Conservation (phyloP, 2,113 vertebrate species). For the Malaclemys terrapin region DNA sequence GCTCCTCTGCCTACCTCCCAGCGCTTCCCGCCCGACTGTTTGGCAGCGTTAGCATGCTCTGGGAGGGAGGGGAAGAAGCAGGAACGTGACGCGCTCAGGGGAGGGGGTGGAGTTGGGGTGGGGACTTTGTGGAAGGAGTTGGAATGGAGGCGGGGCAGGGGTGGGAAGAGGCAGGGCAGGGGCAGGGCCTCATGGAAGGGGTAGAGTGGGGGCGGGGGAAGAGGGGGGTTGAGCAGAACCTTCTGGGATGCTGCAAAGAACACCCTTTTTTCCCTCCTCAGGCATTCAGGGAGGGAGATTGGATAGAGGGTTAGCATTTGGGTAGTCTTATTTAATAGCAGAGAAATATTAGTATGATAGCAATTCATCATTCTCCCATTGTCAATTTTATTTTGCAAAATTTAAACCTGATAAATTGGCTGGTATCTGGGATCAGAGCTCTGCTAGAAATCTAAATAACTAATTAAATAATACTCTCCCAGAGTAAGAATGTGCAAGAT, state of each 20-base stretch:
- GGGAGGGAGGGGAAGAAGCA: no score
- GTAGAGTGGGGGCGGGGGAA: no score
- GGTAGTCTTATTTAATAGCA: background rate
- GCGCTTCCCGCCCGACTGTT: no score
- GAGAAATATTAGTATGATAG: background rate
- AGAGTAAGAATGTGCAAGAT: background rate
- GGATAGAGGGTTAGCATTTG: background rate
- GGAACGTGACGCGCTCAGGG: no score
- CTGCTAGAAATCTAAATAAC: background rate
- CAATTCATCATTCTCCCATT: background rate
- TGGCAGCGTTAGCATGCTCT: no score
- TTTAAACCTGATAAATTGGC: background rate
- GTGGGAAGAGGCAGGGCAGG: no score
- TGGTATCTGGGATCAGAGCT: background rate
- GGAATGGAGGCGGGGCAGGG: no score
- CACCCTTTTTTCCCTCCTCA: fast-evolving
- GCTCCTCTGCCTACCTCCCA: no score
- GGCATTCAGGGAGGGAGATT: background rate
- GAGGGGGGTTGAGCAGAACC: background rate
- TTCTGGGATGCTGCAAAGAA: background rate
- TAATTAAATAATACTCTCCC: background rate
- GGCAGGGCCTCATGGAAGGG: no score
- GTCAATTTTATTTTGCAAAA: background rate
- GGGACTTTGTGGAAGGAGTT: no score
- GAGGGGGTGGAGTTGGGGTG: no score